Evolutionary conservation across 2,113 vertebrate genomes (phyloP).

Genomic region (Naja naja): DNA sequence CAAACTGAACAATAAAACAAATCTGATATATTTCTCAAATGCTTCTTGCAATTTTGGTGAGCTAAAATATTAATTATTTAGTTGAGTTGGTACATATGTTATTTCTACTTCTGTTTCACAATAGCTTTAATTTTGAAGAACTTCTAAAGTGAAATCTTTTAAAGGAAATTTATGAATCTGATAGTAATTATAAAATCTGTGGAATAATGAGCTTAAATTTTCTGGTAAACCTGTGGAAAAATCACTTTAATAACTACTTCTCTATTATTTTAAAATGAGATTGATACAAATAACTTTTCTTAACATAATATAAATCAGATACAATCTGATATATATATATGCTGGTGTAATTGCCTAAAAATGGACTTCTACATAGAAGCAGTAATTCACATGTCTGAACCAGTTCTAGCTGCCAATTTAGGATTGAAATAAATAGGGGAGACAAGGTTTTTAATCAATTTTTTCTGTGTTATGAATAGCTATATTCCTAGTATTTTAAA

Average conservation of each 20-base stretch:
- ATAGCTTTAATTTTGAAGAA: background rate
- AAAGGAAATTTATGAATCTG: background rate
- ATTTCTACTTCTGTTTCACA: background rate
- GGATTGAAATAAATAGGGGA: background rate
- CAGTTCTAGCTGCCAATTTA: background rate
- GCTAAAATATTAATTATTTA: background rate
- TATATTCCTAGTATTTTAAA: background rate
- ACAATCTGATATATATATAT: background rate
- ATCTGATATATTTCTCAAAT: background rate
- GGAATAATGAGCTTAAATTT: background rate
- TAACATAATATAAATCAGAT: background rate
- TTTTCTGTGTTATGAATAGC: background rate
- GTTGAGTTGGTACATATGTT: background rate
- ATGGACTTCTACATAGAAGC: background rate
- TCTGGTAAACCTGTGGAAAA: background rate
- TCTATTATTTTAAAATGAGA: background rate
- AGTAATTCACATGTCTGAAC: background rate
- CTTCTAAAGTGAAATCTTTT: background rate
- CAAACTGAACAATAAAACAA: background rate
- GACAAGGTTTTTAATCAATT: background rate
- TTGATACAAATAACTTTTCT: background rate
- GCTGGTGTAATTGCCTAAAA: background rate
- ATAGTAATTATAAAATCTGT: background rate
- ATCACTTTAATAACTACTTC: background rate
- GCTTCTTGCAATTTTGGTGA: background rate